These are phyloP conservation scores for Nephrocerus scutellatus DNA, from an alignment of 2,888 invertebrate species.

Conservation along the genomic window DNA sequence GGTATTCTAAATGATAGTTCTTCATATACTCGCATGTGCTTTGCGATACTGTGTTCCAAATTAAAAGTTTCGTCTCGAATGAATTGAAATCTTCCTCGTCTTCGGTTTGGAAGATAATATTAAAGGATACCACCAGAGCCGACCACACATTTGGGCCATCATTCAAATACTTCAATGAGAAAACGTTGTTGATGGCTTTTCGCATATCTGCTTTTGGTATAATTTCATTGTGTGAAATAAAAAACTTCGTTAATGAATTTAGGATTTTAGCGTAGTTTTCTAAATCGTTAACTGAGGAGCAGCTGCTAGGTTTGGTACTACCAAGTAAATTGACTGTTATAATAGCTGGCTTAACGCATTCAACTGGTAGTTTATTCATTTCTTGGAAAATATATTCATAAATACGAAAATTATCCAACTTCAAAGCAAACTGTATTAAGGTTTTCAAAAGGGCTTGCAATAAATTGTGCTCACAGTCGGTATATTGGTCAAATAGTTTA, in stretches of 20 bases:
- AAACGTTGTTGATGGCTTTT: constrained; percentile 29
- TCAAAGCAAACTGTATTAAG: constrained; percentile 27
- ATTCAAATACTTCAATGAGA: constrained; percentile 23
- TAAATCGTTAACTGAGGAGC: constrained; percentile 14
- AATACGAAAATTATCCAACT: constrained; percentile 25
- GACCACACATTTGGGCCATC: constrained; percentile 27
- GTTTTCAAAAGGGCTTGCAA: constrained; percentile 29
- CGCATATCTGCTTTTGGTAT: constrained; percentile 32
- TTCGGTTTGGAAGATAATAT: constrained; percentile 27
- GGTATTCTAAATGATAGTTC: constrained; percentile 28
- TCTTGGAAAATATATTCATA: constrained; percentile 27
- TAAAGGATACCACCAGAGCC: constrained; percentile 25
- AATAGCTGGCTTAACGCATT: constrained; percentile 25
- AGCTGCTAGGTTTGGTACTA: constrained; percentile 21
- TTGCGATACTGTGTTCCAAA: constrained; percentile 36
- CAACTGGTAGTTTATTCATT: constrained; percentile 24
- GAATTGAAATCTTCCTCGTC: constrained; percentile 34
- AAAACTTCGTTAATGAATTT: constrained; percentile 13
- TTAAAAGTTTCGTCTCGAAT: constrained; percentile 31
- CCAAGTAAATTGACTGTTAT: constrained; percentile 30
- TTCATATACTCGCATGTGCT: constrained; percentile 29
- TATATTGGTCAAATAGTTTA: constrained; percentile 18
- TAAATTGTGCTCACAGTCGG: constrained; percentile 28
- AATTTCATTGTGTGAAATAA: constrained; percentile 24
- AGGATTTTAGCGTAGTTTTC: constrained; percentile 17